Base-by-base conservation (phyloP, 2,888 invertebrate species). In the Netelia virgata region DNA sequence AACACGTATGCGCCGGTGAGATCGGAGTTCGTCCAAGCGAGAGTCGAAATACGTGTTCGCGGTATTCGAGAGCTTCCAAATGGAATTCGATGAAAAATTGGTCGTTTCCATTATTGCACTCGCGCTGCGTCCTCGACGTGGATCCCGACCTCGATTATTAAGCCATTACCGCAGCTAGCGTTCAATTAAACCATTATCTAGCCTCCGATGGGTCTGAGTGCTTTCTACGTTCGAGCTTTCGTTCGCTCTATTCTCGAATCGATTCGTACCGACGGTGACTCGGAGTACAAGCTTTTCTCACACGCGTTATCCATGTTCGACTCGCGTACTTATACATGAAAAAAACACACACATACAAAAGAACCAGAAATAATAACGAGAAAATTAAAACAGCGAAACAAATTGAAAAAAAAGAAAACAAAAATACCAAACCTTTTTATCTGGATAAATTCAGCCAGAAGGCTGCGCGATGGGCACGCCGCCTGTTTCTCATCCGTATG, bases 31-130 rank as follows among this genome's bases (percentile, higher is more conserved):
- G 28, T 28, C 28, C 3, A 28, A 28, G 28, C 28, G 16, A 18
- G 18, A 57, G 57, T n/a, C 16, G 14, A 47, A 14, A 47, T 47
- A 47, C 14, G 10, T 14, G 14, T 14, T 47, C 47, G 47, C 10
- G 10, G 47, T 47, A 47, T 47, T 47, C 14, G 14, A 57, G 59
- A 23, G 55, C 18, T 68, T 74, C 64, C 36, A 72, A 76, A 82
- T 84, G 74, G 82, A 77, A 74, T 86, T 82, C 64, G 50, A 82
- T 85, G 82, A 78, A 85, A 85, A 84, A 80, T 80, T 80, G 72
- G 66, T 80, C 72, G 80, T 76, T 86, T 80, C 81, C 77, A 80
- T 82, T 85, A 74, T 81, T 36, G 77, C 18, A 16, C 57, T 16
- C 1, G 57, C 20, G 18, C 57, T 16, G 18, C 55, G 66, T 73